Evolutionary conservation across 1,140 invertebrate species (phyloP).

Genomic region (Atta texana): DNA sequence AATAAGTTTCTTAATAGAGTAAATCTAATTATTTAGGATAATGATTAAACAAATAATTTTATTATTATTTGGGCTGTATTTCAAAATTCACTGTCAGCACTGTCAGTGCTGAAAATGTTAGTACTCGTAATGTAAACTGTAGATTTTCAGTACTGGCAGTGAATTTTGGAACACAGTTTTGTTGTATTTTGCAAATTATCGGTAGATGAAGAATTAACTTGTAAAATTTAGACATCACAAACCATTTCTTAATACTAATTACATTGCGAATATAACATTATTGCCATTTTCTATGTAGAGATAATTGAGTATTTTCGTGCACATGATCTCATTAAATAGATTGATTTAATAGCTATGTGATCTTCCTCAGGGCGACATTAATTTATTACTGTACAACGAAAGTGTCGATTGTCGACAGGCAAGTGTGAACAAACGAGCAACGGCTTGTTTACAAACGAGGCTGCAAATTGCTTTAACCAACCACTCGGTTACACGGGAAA

Average conservation of each 20-base stretch:
- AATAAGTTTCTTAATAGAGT: too few species aligned
- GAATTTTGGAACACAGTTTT: neutral
- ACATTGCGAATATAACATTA: neutral
- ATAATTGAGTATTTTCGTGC: neutral
- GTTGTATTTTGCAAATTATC: neutral
- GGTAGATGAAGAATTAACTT: neutral
- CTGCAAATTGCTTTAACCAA: conserved; percentile 75
- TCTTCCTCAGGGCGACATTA: conserved; percentile 47
- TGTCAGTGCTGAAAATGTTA: too few species aligned
- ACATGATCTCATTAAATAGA: neutral
- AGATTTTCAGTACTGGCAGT: too few species aligned
- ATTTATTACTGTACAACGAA: conserved; percentile 62
- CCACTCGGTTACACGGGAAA: conserved; percentile 70
- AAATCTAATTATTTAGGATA: neutral
- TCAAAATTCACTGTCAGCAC: too few species aligned
- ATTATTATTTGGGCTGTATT: too few species aligned
- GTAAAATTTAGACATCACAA: neutral
- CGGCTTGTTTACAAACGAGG: conserved; percentile 72
- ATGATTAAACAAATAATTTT: too few species aligned
- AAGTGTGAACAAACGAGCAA: conserved; percentile 67
- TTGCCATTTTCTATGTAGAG: neutral
- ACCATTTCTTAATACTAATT: neutral
- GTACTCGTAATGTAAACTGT: too few species aligned
- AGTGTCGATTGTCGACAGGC: conserved; percentile 63
- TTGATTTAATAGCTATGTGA: neutral